Evolutionary conservation across 2,888 invertebrate genomes (phyloP).

Genomic region (Cephus sareptanus): DNA sequence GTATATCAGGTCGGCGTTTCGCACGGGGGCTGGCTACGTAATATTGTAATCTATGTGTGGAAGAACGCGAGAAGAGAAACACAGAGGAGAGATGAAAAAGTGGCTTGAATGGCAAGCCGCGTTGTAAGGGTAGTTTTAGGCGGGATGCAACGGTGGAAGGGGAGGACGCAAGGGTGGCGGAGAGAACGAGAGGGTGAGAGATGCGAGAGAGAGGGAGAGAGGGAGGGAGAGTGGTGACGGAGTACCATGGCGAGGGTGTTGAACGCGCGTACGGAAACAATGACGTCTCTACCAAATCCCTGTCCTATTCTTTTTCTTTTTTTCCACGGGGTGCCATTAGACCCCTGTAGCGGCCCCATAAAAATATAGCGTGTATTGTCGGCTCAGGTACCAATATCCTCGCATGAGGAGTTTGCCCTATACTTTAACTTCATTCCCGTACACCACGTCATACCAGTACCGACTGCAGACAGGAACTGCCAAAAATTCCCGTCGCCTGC

Average conservation of each 20-base stretch:
- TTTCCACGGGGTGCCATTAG: slow-evolving; percentile 56
- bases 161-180: slow-evolving; percentile 24
- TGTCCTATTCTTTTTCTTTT: slow-evolving; percentile 43
- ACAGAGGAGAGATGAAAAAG: slow-evolving; percentile 59
- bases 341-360: slow-evolving; percentile 52
- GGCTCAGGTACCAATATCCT: slow-evolving; percentile 44
- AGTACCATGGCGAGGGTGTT: slow-evolving; percentile 27
- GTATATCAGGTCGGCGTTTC: slow-evolving; percentile 47
- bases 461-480: not conserved
- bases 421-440: not conserved
- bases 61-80: slow-evolving; percentile 59
- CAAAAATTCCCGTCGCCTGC: not conserved
- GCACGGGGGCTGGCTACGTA: slow-evolving; percentile 42
- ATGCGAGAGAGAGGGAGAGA: slow-evolving; percentile 21
- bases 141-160: slow-evolving; percentile 25
- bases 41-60: slow-evolving; percentile 66
- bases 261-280: slow-evolving; percentile 54
- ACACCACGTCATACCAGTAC: not conserved
- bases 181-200: slow-evolving; percentile 22
- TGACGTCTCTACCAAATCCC: slow-evolving; percentile 62
- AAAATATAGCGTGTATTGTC: slow-evolving; percentile 57
- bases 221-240: slow-evolving; percentile 14
- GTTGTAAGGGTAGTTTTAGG: slow-evolving; percentile 57
- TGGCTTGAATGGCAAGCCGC: slow-evolving; percentile 55
- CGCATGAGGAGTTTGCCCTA: not conserved